These are phyloP conservation scores for Argynnis bischoffii DNA, from an alignment of 2,888 invertebrate species.

Conservation along the genomic window DNA sequence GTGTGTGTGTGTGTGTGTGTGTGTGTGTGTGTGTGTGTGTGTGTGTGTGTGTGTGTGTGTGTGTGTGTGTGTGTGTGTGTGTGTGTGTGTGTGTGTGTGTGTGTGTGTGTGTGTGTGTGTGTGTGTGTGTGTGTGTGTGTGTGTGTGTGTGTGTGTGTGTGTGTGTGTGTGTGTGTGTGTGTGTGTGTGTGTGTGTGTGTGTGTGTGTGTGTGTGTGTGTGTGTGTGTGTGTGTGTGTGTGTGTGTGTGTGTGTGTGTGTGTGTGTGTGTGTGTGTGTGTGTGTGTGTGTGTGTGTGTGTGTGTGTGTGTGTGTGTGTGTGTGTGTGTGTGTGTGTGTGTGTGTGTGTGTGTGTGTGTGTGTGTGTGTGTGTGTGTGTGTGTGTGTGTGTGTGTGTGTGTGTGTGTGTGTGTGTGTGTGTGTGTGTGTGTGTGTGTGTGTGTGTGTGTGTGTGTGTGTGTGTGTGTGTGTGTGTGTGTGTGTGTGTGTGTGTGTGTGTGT, in stretches of 20 bases:
- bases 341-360: neutral
- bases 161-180: neutral
- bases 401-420: neutral
- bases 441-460: neutral
- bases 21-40: neutral
- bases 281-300: neutral
- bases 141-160: neutral
- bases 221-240: neutral
- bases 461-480: neutral
- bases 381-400: neutral
- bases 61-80: neutral
- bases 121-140: neutral
- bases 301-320: neutral
- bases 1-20: neutral
- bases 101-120: neutral
- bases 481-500: neutral
- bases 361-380: neutral
- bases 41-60: neutral
- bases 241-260: neutral
- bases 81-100: neutral
- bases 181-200: neutral
- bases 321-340: neutral
- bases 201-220: neutral
- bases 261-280: neutral
- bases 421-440: neutral